Conservation (phyloP, 1,140 invertebrate species). For the Alviniconcha marisindica region DNA sequence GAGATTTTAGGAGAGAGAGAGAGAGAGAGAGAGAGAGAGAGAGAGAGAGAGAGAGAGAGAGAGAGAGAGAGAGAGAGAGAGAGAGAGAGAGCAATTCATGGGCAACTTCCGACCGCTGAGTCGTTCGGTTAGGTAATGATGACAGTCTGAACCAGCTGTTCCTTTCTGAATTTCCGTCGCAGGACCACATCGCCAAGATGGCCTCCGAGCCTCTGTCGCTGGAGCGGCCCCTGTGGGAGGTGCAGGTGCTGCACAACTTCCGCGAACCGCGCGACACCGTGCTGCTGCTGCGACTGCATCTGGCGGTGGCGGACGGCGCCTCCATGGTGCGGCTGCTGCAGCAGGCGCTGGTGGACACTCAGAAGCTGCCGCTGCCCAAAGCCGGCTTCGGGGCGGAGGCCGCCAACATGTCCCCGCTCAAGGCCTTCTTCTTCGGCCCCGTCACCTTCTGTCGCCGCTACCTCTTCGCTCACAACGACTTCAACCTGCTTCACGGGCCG, state of each 20-base stretch:
- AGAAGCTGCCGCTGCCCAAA: constrained; percentile 50
- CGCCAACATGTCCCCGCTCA: constrained; percentile 49
- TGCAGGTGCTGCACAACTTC: constrained; percentile 77
- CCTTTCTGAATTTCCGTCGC: not conserved
- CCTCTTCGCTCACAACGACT: constrained; percentile 71
- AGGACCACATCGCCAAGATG: constrained; percentile 75
- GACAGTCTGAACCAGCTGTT: no score
- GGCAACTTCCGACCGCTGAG: no score
- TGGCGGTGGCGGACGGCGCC: constrained; percentile 80
- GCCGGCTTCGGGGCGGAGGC: constrained; percentile 43
- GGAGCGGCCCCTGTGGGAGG: constrained; percentile 79
- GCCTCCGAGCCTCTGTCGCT: constrained; percentile 74
- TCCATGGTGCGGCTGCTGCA: constrained; percentile 78
- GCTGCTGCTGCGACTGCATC: constrained; percentile 79
- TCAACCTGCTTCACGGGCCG: constrained; percentile 70
- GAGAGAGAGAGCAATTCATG: no score
- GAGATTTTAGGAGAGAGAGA: not conserved
- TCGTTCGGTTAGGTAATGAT: no score
- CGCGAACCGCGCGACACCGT: constrained; percentile 77
- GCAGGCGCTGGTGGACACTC: constrained; percentile 78
- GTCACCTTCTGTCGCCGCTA: constrained; percentile 78
- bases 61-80: no score
- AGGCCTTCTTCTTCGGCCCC: constrained; percentile 78
- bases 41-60: no score
- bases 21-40: no score